Conservation (phyloP, 2,113 vertebrate species). For the Dromiciops gliroides region DNA sequence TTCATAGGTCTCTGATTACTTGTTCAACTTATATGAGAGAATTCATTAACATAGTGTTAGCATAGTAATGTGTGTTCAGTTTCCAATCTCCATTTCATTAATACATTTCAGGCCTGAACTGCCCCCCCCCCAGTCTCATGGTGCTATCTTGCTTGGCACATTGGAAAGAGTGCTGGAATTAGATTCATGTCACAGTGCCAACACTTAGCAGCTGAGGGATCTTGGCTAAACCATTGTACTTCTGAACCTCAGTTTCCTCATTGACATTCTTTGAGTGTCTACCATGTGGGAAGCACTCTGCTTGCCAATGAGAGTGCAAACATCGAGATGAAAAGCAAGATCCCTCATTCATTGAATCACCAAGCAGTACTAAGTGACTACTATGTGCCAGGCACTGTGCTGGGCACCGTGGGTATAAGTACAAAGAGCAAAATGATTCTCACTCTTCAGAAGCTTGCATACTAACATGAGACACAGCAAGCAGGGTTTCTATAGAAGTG, state of each 20-base stretch:
- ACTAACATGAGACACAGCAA: not conserved
- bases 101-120: not conserved
- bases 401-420: not conserved
- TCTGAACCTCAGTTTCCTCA: not conserved
- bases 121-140: not conserved
- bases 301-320: no score
- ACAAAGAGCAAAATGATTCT: not conserved
- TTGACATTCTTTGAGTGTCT: not conserved
- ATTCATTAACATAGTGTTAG: not conserved
- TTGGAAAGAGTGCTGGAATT: not conserved
- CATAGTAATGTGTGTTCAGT: not conserved
- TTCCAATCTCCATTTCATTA: not conserved
- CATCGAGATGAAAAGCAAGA: not conserved
- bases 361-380: not conserved
- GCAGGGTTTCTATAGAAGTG: no score
- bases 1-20: constrained; percentile 27
- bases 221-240: not conserved
- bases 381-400: no score
- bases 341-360: not conserved
- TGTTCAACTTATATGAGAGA: not conserved
- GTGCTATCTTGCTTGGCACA: not conserved
- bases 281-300: no score
- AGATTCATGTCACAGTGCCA: not conserved
- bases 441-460: not conserved
- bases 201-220: not conserved